A percentile compares a stretch with the other conserved stretches of the same genome.
phyloP scores from a whole-genome alignment of 2,888 invertebrate genomes.

The Calliscelio sp. region DNA sequence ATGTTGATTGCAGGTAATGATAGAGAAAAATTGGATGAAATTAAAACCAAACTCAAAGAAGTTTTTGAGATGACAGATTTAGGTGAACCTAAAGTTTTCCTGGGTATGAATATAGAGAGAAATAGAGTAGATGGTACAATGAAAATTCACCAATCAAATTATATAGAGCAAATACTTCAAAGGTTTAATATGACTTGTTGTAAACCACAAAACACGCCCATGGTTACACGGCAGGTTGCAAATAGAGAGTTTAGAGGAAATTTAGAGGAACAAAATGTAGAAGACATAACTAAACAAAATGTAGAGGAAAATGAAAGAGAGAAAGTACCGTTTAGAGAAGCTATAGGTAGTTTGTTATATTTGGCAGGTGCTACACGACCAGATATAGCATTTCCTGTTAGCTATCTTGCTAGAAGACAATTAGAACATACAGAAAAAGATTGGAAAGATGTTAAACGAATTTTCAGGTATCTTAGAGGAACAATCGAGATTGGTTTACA shows the following conservation, averaged over 20 bases:
- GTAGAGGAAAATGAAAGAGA: no score
- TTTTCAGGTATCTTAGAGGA: background rate
- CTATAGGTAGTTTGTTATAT: background rate
- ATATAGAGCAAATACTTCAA: conserved; percentile 41
- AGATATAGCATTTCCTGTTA: background rate
- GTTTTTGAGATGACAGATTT: conserved; percentile 72
- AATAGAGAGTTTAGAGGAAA: no score
- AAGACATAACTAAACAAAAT: no score
- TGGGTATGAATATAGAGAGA: no score
- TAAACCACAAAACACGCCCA: conserved; percentile 13
- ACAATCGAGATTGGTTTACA: background rate
- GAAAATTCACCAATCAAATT: conserved; percentile 31
- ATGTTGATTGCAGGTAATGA: conserved; percentile 67
- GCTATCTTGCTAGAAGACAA: background rate
- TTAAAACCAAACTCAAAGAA: conserved; percentile 55
- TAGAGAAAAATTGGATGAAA: conserved; percentile 55
- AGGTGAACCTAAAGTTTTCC: background rate
- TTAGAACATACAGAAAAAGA: background rate
- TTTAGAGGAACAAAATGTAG: no score
- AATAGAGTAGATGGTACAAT: conserved; percentile 53
- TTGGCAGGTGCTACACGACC: background rate
- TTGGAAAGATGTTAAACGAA: background rate
- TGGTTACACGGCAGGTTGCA: no score
- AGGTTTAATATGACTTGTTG: conserved; percentile 47
- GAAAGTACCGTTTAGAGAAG: background rate